Base-by-base conservation (phyloP, 2,113 vertebrate species). In the Silurus glanis region DNA sequence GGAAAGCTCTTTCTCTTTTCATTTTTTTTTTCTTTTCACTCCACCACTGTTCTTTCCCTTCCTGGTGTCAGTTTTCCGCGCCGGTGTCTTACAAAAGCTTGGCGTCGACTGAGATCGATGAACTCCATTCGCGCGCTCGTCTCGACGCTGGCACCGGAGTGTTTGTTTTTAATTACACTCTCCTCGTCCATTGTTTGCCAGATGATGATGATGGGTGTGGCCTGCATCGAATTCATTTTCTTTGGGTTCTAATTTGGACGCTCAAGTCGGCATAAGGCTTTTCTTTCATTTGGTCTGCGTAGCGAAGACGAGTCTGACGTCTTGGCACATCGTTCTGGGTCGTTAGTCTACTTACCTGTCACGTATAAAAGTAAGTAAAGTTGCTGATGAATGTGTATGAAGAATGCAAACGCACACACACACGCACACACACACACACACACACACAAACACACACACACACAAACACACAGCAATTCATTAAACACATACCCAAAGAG, bases 161-260 rank as follows among this genome's bases (percentile, higher is more conserved):
- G 89, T 90, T 88, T 85, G 83, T 87, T 88, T 90, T 88, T 90
- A 88, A 88, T 88, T 88, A 88, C 55, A 74, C 83, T 83, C 74
- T 72, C 80, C 21, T 80, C 51, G 4, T 72, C 76, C 67, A 66
- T 87, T 88, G 82, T 88, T 79, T 76, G 16, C 21, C 16, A 79
- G 82, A 86, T 71, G 72, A 45, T 76, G 64, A 71, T 14, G 19
- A 83, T 84, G 67, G 83, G 86, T 45, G 61, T 55, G 82, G 84
- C 80, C 37, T 47, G 49, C 66, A 59, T 80, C 87, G 55, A 85
- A 85, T 81, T 86, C 82, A 19, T 64, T n/a, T 83, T 53, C 47
- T 86, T 80, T 66, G 17, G 45, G 0, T 61, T 82, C 67, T 76
- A 19, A 51, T 62, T 82, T 72, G 6, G 10, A 23, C 28, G 62